Percentiles rank a stretch among this genome's conserved stretches.
phyloP scores from a whole-genome alignment of 2,797 vertebrate species.

The Eupleurogrammus muticus region DNA sequence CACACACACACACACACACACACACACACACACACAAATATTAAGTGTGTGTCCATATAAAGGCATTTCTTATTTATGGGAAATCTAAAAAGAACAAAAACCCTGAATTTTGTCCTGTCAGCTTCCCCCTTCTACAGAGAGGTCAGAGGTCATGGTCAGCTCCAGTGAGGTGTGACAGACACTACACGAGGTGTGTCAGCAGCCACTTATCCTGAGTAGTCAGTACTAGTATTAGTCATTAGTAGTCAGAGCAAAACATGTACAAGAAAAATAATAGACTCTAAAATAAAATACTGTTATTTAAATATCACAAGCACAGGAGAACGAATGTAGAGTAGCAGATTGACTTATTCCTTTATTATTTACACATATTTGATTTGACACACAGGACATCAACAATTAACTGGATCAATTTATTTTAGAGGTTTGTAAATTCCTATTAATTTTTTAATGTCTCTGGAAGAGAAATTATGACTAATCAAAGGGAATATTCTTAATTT shows the following conservation, averaged over 20 bases:
- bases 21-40: constrained; percentile 17
- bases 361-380: too few relatives aligned
- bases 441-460: constrained; percentile 1
- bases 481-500: neutral
- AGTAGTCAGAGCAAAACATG: neutral
- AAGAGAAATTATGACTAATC: neutral
- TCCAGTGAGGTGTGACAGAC: neutral
- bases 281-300: neutral
- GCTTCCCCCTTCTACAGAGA: constrained; percentile 15
- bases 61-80: constrained; percentile 19
- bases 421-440: neutral
- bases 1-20: constrained; percentile 36
- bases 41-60: constrained; percentile 10
- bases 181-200: neutral
- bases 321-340: neutral
- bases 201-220: constrained; percentile 5
- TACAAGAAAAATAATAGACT: neutral
- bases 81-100: constrained; percentile 1
- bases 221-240: neutral
- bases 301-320: neutral
- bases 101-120: constrained; percentile 12
- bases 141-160: constrained; percentile 39
- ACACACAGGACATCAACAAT: too few relatives aligned
- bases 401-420: neutral
- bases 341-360: too few relatives aligned